These are phyloP conservation scores for Stegostoma tigrinum DNA, from an alignment of 2,113 vertebrate genomes.

Conservation along the genomic window DNA sequence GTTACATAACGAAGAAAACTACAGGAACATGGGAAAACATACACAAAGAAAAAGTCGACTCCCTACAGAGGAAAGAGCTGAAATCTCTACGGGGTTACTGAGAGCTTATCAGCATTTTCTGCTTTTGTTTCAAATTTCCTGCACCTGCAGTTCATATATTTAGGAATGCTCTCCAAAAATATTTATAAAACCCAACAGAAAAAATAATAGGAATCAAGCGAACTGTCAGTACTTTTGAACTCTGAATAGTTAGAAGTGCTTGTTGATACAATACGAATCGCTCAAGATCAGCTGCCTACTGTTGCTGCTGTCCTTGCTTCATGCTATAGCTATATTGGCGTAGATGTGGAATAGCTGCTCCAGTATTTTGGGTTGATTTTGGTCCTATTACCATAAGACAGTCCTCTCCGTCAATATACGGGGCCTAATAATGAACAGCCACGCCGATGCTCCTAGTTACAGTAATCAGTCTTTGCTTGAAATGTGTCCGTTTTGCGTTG, in stretches of 20 bases:
- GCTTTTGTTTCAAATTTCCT: neutral
- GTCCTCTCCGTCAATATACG: constrained; percentile 2
- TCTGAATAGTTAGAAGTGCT: neutral
- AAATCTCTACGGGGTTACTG: too few species aligned
- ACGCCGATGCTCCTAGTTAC: neutral
- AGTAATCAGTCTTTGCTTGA: constrained; percentile 26
- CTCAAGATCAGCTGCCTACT: neutral
- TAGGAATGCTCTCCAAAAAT: neutral
- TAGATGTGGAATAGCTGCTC: neutral
- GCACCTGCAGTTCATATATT: neutral
- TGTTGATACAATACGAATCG: neutral
- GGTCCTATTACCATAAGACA: constrained; percentile 15
- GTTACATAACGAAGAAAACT: neutral
- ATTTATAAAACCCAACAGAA: neutral
- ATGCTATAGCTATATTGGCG: neutral
- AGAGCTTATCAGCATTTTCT: neutral
- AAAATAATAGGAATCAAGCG: neutral
- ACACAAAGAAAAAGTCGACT: neutral
- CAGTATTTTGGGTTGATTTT: neutral
- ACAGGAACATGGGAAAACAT: neutral
- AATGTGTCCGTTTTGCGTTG: neutral
- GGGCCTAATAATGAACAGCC: constrained; percentile 18
- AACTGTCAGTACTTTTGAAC: neutral
- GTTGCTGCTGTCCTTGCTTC: neutral
- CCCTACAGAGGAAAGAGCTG: neutral